Evolutionary conservation across 2,797 vertebrate species (phyloP).

Genomic region (Acanthurus lineatus): DNA sequence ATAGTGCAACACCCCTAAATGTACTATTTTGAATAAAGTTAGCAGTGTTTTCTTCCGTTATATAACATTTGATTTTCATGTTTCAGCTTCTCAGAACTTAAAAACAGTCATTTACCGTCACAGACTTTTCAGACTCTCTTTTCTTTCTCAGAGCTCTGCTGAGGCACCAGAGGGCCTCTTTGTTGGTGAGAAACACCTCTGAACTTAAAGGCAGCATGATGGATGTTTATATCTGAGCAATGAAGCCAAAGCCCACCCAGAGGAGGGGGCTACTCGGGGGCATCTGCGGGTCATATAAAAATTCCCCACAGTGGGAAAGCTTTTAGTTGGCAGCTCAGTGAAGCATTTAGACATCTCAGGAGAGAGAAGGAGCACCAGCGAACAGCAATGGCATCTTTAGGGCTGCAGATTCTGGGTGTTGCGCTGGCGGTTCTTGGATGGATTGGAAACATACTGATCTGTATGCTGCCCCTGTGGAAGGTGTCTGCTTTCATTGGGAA

Average conservation of each 20-base stretch:
- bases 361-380: not conserved
- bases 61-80: not conserved
- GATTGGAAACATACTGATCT: conserved; percentile 83
- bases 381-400: conserved; percentile 78
- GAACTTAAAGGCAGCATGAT: conserved; percentile 63
- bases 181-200: conserved; percentile 46
- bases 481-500: conserved; percentile 85
- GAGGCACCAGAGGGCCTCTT: conserved; percentile 52
- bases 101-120: not conserved
- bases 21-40: too few species aligned
- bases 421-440: conserved; percentile 80
- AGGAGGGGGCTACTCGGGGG: conserved; percentile 41
- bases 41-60: not conserved
- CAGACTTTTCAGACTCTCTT: conserved; percentile 11
- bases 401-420: conserved; percentile 82
- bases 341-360: conserved; percentile 1
- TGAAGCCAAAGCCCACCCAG: conserved; percentile 75
- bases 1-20: too few species aligned
- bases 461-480: conserved; percentile 84
- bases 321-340: conserved; percentile 23
- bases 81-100: not conserved
- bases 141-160: conserved; percentile 27
- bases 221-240: conserved; percentile 55
- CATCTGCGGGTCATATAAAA: conserved; percentile 65
- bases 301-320: conserved; percentile 1